Evolutionary conservation across 1,140 invertebrate genomes (phyloP).

Genomic region (Trichonephila clavata): DNA sequence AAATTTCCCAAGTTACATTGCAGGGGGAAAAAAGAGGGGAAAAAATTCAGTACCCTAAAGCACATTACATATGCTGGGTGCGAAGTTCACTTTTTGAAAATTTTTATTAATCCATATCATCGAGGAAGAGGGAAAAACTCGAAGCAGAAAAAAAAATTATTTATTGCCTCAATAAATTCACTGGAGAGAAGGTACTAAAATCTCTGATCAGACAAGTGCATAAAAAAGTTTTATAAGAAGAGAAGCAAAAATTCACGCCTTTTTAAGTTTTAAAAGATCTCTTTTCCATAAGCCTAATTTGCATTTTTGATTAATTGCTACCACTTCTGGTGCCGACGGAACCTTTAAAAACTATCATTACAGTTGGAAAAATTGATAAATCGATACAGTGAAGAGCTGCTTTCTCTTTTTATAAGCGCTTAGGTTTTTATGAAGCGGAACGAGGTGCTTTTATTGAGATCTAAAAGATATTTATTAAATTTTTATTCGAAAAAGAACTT

Average conservation of each 20-base stretch:
- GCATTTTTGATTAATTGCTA: conserved; percentile 46
- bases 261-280: conserved; percentile 42
- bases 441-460: not conserved
- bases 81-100: not conserved
- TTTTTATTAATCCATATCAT: not conserved
- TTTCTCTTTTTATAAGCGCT: conserved; percentile 17
- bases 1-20: too few relatives aligned
- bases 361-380: conserved; percentile 6
- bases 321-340: not conserved
- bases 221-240: not conserved
- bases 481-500: not conserved
- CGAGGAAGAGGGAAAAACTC: not conserved
- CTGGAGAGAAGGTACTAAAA: not conserved
- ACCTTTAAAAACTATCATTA: not conserved
- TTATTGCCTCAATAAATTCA: conserved; percentile 43
- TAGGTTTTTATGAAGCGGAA: not conserved
- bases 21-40: too few relatives aligned
- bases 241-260: conserved; percentile 36
- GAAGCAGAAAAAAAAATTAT: not conserved
- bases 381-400: conserved; percentile 17
- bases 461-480: conserved; percentile 13
- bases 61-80: not conserved
- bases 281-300: conserved; percentile 27
- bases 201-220: not conserved
- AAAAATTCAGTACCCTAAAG: too few relatives aligned